These are phyloP conservation scores for Pseudobourletiella spinata DNA, from an alignment of 1,140 invertebrate species.

Conservation along the genomic window DNA sequence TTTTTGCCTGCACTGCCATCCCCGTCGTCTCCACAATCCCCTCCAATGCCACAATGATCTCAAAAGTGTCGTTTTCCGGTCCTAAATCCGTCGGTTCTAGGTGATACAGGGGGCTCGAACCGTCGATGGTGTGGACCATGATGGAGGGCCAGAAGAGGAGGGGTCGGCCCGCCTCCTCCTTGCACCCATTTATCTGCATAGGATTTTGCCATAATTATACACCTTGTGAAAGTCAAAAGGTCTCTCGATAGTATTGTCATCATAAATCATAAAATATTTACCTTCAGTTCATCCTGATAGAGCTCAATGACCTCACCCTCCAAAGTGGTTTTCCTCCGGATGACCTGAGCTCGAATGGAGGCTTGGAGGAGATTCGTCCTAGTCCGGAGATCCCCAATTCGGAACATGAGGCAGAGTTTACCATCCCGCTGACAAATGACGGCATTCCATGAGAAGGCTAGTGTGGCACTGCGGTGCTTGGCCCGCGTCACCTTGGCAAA, in stretches of 20 bases:
- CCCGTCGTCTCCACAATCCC: slow-evolving; percentile 78
- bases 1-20: slow-evolving; percentile 49
- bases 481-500: slow-evolving; percentile 78
- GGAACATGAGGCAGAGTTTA: slow-evolving; percentile 75
- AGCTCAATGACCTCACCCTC: slow-evolving; percentile 71
- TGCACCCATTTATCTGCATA: slow-evolving; percentile 58
- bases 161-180: slow-evolving; percentile 61
- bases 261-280: neutral
- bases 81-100: slow-evolving; percentile 54
- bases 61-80: slow-evolving; percentile 54
- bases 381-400: slow-evolving; percentile 85
- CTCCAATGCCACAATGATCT: slow-evolving; percentile 83
- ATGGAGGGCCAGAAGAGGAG: slow-evolving; percentile 61
- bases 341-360: slow-evolving; percentile 74
- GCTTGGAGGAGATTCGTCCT: slow-evolving; percentile 80
- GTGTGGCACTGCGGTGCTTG: slow-evolving; percentile 81
- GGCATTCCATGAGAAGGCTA: slow-evolving; percentile 80
- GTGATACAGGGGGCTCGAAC: slow-evolving; percentile 49
- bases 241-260: neutral
- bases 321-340: slow-evolving; percentile 62
- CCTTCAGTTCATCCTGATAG: slow-evolving; percentile 54
- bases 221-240: neutral
- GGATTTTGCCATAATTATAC: too few relatives aligned
- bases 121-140: slow-evolving; percentile 53
- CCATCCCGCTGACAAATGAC: slow-evolving; percentile 79